phyloP scores from a whole-genome alignment of 2,888 invertebrate genomes.

The Agonopterix subpropinquella region DNA sequence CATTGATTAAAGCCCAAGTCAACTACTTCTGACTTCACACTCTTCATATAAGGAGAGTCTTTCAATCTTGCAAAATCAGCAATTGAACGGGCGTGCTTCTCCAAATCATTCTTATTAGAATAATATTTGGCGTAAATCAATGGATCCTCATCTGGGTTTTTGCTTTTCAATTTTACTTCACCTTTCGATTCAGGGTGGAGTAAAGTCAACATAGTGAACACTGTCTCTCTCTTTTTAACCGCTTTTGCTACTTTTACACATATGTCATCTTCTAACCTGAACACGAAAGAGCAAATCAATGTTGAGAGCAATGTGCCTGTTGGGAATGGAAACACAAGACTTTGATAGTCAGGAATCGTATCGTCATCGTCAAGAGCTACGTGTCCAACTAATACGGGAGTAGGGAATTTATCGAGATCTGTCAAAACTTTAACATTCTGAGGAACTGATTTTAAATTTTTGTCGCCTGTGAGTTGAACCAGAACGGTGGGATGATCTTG shows the following conservation, averaged over 20 bases:
- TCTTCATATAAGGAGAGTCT: conserved; percentile 30
- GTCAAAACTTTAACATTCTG: conserved; percentile 19
- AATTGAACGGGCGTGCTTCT: conserved; percentile 22
- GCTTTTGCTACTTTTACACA: conserved; percentile 20
- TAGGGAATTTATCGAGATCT: conserved; percentile 31
- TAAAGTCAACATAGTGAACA: conserved; percentile 18
- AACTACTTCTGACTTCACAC: conserved; percentile 21
- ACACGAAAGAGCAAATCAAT: conserved; percentile 21
- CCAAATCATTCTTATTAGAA: conserved; percentile 26
- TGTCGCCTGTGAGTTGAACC: conserved; percentile 25
- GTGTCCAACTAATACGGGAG: conserved; percentile 29
- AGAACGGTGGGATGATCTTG: conserved; percentile 40
- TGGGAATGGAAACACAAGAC: conserved; percentile 19
- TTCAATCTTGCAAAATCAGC: conserved; percentile 27
- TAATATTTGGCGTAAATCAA: conserved; percentile 28
- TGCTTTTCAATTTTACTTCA: conserved; percentile 24
- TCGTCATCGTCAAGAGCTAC: conserved; percentile 30
- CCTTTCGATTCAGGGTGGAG: conserved; percentile 41
- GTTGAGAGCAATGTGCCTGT: conserved; percentile 18
- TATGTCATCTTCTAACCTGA: conserved; percentile 21
- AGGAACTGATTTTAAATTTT: conserved; percentile 12
- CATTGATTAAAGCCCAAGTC: conserved; percentile 26
- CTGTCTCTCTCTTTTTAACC: conserved; percentile 13
- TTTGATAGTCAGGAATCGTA: conserved; percentile 38
- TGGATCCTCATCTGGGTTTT: conserved; percentile 30